Evolutionary conservation across 2,888 invertebrate species (phyloP).

Genomic region (Chymomyza amoena): DNA sequence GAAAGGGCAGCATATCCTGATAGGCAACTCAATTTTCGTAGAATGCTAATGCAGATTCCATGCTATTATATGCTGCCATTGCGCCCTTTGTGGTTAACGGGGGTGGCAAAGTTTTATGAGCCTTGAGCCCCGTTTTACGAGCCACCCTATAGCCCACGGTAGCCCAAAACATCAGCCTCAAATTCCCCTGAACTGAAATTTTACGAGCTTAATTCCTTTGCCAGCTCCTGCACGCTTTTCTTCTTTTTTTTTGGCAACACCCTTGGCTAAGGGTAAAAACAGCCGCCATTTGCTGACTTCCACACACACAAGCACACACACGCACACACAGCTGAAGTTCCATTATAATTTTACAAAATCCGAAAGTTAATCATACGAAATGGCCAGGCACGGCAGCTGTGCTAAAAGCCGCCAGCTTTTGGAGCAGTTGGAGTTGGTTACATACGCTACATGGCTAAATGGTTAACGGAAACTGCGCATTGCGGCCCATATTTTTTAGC

Average conservation of each 20-base stretch:
- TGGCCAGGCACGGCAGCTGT: conserved; percentile 27
- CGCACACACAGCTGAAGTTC: conserved; percentile 29
- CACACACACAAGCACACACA: conserved; percentile 10
- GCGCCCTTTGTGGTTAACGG: conserved; percentile 36
- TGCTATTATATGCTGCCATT: conserved; percentile 18
- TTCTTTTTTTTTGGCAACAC: conserved; percentile 15
- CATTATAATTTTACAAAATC: conserved; percentile 68
- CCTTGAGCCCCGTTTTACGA: conserved; percentile 56
- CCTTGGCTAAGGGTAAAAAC: conserved; percentile 41
- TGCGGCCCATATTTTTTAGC: conserved; percentile 40
- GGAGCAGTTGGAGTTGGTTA: conserved; percentile 10
- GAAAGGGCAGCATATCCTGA: conserved; percentile 20
- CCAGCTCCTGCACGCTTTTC: conserved; percentile 24
- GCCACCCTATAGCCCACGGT: conserved; percentile 33
- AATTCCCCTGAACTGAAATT: conserved; percentile 48
- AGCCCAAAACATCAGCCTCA: conserved; percentile 30
- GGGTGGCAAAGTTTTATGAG: conserved; percentile 65
- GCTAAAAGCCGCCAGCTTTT: neutral
- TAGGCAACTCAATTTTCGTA: conserved; percentile 56
- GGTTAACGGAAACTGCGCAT: conserved; percentile 38
- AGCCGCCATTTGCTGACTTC: conserved; percentile 10
- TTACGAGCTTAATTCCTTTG: conserved; percentile 69
- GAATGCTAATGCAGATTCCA: conserved; percentile 65
- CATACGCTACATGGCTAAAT: conserved; percentile 1
- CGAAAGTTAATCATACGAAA: conserved; percentile 67